phyloP scores from a whole-genome alignment of 2,888 invertebrate genomes.

The Lypha dubia region DNA sequence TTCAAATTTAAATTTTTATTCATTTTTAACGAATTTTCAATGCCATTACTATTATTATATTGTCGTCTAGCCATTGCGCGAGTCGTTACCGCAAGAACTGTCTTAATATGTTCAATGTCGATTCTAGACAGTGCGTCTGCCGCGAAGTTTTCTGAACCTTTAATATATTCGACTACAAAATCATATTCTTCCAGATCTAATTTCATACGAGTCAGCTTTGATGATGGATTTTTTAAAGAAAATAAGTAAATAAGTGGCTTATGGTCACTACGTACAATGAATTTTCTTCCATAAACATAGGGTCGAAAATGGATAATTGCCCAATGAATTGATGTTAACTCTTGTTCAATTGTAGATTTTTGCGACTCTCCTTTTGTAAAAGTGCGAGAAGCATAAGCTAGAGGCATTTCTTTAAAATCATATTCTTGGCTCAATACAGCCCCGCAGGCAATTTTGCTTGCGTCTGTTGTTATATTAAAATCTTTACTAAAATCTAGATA shows the following conservation, averaged over 20 bases:
- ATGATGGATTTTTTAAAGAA: conserved; percentile 74
- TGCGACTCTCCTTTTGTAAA: conserved; percentile 74
- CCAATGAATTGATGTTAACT: conserved; percentile 72
- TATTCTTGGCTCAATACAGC: conserved; percentile 68
- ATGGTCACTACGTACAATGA: conserved; percentile 48
- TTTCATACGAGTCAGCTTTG: conserved; percentile 34
- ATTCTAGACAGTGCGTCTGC: conserved; percentile 8
- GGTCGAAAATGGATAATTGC: too few species aligned
- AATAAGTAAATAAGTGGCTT: conserved; percentile 74
- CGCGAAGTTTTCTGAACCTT: background rate
- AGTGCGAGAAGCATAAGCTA: conserved; percentile 68
- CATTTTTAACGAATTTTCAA: background rate
- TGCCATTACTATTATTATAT: too few species aligned
- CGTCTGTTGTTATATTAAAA: conserved; percentile 69
- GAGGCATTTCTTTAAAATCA: conserved; percentile 56
- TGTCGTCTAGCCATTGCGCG: too few species aligned
- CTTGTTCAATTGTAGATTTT: conserved; percentile 74
- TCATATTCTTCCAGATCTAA: too few species aligned
- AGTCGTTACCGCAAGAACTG: background rate
- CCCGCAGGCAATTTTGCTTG: conserved; percentile 67
- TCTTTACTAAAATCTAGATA: conserved; percentile 64
- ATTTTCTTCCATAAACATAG: too few species aligned
- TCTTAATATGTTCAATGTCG: background rate
- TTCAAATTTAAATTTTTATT: too few species aligned
- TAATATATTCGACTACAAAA: too few species aligned